Evolutionary conservation across 2,888 invertebrate genomes (phyloP).

Genomic region (Hesperia comma): DNA sequence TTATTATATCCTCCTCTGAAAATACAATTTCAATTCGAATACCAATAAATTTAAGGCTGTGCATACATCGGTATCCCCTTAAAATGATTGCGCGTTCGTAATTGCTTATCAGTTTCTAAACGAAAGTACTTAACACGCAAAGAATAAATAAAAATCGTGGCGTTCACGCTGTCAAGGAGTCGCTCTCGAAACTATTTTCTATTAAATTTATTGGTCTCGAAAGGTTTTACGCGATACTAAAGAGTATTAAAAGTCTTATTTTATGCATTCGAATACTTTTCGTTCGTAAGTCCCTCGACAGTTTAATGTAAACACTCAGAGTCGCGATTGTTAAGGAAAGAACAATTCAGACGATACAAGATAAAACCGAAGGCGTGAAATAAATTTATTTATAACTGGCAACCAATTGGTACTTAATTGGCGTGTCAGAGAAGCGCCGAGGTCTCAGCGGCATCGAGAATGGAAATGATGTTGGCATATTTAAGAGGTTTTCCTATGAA

Average conservation of each 20-base stretch:
- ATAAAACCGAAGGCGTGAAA: slow-evolving; percentile 71
- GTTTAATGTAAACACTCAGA: slow-evolving; percentile 65
- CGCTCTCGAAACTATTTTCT: slow-evolving; percentile 33
- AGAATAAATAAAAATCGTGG: slow-evolving; percentile 22
- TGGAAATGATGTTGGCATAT: slow-evolving; percentile 50
- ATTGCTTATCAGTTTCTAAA: slow-evolving; percentile 39
- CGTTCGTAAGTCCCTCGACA: slow-evolving; percentile 59
- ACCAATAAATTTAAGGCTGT: slow-evolving; percentile 68
- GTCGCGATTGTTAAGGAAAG: slow-evolving; percentile 69
- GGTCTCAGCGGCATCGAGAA: slow-evolving; percentile 46
- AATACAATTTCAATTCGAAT: slow-evolving; percentile 79
- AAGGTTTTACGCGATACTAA: slow-evolving; percentile 45
- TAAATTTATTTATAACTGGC: slow-evolving; percentile 69
- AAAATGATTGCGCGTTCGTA: slow-evolving; percentile 44
- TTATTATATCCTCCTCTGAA: slow-evolving; percentile 81
- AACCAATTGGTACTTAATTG: slow-evolving; percentile 73
- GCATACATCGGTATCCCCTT: slow-evolving; percentile 58
- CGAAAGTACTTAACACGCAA: slow-evolving; percentile 32
- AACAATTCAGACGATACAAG: slow-evolving; percentile 75
- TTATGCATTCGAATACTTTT: slow-evolving; percentile 45
- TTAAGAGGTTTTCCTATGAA: slow-evolving; percentile 45
- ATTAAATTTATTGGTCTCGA: slow-evolving; percentile 38
- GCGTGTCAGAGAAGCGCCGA: slow-evolving; percentile 58
- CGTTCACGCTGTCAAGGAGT: slow-evolving; percentile 16
- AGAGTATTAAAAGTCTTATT: slow-evolving; percentile 37